These are phyloP conservation scores for Oryzias dopingdopingensis DNA, from an alignment of 2,797 vertebrate genomes.

Conservation along the genomic window DNA sequence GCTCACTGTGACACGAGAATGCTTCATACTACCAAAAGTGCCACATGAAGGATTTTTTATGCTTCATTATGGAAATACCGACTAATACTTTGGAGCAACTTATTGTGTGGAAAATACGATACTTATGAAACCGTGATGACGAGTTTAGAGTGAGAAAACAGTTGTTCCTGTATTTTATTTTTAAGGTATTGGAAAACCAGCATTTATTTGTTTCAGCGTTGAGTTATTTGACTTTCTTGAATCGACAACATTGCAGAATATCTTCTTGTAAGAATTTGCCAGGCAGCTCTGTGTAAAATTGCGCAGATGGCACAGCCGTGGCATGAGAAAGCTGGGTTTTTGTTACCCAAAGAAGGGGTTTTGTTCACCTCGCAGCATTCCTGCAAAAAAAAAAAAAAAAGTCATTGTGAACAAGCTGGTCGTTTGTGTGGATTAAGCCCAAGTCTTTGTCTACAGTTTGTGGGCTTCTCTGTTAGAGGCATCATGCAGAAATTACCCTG, in stretches of 20 bases:
- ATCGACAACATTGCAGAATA: slow-evolving; percentile 58
- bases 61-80: too few species aligned
- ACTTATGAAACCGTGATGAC: too few species aligned
- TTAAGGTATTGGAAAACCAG: slow-evolving; percentile 67
- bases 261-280: slow-evolving; percentile 44
- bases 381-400: slow-evolving; percentile 20
- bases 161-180: slow-evolving; percentile 19
- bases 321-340: slow-evolving; percentile 46
- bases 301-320: slow-evolving; percentile 19
- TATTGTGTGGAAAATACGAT: too few species aligned
- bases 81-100: too few species aligned
- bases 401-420: slow-evolving; percentile 66
- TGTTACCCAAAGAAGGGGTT: slow-evolving; percentile 48
- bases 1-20: too few species aligned
- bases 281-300: slow-evolving; percentile 44
- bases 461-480: slow-evolving; percentile 68
- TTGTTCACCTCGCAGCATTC: slow-evolving; percentile 72
- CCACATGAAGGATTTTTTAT: too few species aligned
- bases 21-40: too few species aligned
- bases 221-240: slow-evolving; percentile 70
- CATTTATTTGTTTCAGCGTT: slow-evolving; percentile 50
- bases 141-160: not conserved
- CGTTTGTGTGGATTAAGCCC: slow-evolving; percentile 59
- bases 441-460: slow-evolving; percentile 63
- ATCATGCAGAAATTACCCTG: slow-evolving; percentile 56